Evolutionary conservation across 1,140 invertebrate genomes (phyloP), one percentile per base, ranked within the genome.

Genomic region (Scylla paramamosain): DNA sequence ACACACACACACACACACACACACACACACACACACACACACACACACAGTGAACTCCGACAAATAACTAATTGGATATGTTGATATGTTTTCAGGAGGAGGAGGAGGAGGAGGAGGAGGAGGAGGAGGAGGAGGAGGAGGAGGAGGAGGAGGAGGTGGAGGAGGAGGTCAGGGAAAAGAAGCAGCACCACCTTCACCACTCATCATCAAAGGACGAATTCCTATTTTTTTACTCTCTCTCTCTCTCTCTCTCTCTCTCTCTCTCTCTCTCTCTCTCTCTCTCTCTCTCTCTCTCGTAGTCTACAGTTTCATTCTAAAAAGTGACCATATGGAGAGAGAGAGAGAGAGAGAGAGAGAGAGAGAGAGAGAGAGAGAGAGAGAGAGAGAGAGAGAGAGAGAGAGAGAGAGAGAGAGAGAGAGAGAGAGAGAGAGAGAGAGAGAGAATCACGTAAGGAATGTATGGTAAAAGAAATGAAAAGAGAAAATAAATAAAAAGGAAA

Each of bases 231-330:
- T n/a, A 6, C 25, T 86, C 25, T 86, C 25, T 7, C 84, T 86
- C 84, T 86, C 84, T 86, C 84, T 86, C 84, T 86, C 84, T 86
- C 84, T 86, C 84, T 86, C 84, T 86, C 84, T 86, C 84, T 86
- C 84, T 86, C 84, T 86, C 84, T 86, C 84, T 86, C 84, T 86
- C 84, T 86, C 84, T 86, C 84, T 86, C 84, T 86, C 84, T 86
- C 84, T 86, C 84, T 86, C 84, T 86, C 84, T 84, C 83, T 84
- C 83, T 84, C 84, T 86, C 84, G 10, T 16, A 59, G 52, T 59
- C 39, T 39, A 39, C 1, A 39, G 52, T 59, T 12, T 12, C 16
- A 12, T 59, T 20, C 52, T 59, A 14, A 31, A 39, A 29, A 83
- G 10, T 7, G 20, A 45, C 7, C 25, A 8, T 29, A 46, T 14